These are phyloP conservation scores for Plotosus lineatus DNA, from an alignment of 2,113 vertebrate genomes.

Conservation along the genomic window DNA sequence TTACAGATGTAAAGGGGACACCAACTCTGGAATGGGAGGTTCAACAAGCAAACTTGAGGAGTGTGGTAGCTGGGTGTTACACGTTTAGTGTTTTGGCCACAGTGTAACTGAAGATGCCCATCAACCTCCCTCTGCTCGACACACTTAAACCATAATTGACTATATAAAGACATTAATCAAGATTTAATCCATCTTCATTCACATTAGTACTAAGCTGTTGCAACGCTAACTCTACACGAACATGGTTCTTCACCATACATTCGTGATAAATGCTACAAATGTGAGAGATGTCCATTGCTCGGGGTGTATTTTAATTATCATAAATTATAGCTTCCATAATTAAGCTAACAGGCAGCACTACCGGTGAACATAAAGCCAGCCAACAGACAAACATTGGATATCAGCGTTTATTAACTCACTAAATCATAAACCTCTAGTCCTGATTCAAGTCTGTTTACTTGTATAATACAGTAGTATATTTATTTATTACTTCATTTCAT, in stretches of 20 bases:
- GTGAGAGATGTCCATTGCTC: neutral
- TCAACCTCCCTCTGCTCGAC: neutral
- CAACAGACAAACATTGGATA: neutral
- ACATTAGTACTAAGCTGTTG: neutral
- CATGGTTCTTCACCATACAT: too few relatives aligned
- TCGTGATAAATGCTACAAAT: neutral
- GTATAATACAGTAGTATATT: neutral
- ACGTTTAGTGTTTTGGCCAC: too few relatives aligned
- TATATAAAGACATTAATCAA: neutral
- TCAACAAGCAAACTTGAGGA: neutral
- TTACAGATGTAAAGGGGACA: neutral
- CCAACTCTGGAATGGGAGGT: neutral
- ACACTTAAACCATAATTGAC: too few relatives aligned
- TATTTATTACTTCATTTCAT: neutral
- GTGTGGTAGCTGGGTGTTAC: neutral
- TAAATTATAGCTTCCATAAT: neutral
- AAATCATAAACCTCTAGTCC: neutral
- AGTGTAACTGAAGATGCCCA: too few relatives aligned
- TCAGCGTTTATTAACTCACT: neutral
- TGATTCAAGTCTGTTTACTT: neutral
- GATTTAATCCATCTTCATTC: neutral
- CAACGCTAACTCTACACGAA: too few relatives aligned
- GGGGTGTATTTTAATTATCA: neutral
- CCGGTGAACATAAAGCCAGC: neutral
- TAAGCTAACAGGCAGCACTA: neutral